Conservation (phyloP, 2,888 invertebrate species). For the Itoplectis maculator region DNA sequence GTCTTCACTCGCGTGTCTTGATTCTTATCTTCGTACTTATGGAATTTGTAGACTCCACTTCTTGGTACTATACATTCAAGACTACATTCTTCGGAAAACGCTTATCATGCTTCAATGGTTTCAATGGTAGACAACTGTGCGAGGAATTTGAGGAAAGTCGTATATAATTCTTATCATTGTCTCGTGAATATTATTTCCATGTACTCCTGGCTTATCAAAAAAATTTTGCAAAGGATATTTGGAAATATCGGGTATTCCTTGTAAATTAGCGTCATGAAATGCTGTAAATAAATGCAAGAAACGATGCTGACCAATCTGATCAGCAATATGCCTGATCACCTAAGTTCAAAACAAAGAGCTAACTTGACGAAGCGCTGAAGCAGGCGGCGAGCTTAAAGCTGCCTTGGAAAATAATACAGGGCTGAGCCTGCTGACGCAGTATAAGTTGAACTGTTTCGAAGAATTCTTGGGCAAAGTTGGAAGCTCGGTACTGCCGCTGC, state of each 20-base stretch:
- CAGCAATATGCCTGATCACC: not conserved
- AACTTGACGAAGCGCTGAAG: conserved; percentile 26
- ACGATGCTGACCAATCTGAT: not conserved
- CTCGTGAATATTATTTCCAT: too few relatives aligned
- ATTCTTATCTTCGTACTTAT: conserved; percentile 18
- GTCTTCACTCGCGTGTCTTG: conserved; percentile 3
- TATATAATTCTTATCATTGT: too few relatives aligned
- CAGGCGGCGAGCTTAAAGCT: not conserved
- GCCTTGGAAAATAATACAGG: conserved; percentile 24
- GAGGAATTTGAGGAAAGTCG: too few relatives aligned
- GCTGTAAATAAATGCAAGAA: not conserved
- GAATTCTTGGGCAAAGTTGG: conserved; percentile 39
- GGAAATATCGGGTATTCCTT: too few relatives aligned
- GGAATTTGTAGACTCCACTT: not conserved
- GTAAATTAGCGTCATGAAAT: not conserved
- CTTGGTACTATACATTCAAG: not conserved
- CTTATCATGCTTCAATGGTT: not conserved
- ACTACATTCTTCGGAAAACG: conserved; percentile 2
- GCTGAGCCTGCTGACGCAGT: conserved; percentile 27
- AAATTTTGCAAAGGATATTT: too few relatives aligned
- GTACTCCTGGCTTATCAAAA: too few relatives aligned
- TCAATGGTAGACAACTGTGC: too few relatives aligned
- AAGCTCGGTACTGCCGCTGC: not conserved
- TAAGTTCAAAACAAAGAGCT: conserved; percentile 1
- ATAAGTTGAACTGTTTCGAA: conserved; percentile 35